Base-by-base conservation (phyloP, 2,888 invertebrate species). In the Caenorhabditis afra region DNA sequence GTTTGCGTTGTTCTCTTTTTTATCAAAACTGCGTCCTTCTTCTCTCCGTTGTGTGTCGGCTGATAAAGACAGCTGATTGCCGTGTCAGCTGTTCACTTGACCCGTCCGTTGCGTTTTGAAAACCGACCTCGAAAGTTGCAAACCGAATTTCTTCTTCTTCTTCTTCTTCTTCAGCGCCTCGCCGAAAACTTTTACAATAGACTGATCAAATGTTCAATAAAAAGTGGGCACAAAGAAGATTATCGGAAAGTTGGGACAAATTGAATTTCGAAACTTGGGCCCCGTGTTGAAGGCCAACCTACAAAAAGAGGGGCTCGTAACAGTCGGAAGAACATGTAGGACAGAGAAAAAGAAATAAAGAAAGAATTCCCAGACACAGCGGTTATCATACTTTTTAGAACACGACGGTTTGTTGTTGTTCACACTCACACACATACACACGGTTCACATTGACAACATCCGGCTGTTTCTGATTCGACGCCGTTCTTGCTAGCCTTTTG, bases 391-490 rank as follows among this genome's bases (percentile, higher is more conserved):
- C 47, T 47, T 49, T 57, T 47, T 49, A n/a, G 59, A 52, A 68
- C 68, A 68, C n/a, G n/a, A n/a, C n/a, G n/a, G 52, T 59, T 47
- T 55, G 47, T 71, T 62, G 20, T 62, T 71, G 62, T 71, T 55
- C 52, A 67, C 3, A 29, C 29, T 29, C n/a, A n/a, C n/a, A n/a
- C n/a, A n/a, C n/a, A n/a, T n/a, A n/a, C n/a, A n/a, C n/a, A n/a
- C n/a, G n/a, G n/a, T n/a, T n/a, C n/a, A n/a, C n/a, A n/a, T n/a
- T n/a, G n/a, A n/a, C 29, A 7, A 29, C 29, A 29, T 29, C 29
- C 29, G n/a, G n/a, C n/a, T n/a, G n/a, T n/a, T n/a, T n/a, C n/a
- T n/a, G n/a, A n/a, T n/a, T n/a, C n/a, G n/a, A n/a, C n/a, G n/a
- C n/a, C n/a, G n/a, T n/a, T n/a, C 29, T 29, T 29, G 4, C 29